These are phyloP conservation scores for Sebastes hopkinsi DNA, from an alignment of 2,797 vertebrate species.

Conservation along the genomic window DNA sequence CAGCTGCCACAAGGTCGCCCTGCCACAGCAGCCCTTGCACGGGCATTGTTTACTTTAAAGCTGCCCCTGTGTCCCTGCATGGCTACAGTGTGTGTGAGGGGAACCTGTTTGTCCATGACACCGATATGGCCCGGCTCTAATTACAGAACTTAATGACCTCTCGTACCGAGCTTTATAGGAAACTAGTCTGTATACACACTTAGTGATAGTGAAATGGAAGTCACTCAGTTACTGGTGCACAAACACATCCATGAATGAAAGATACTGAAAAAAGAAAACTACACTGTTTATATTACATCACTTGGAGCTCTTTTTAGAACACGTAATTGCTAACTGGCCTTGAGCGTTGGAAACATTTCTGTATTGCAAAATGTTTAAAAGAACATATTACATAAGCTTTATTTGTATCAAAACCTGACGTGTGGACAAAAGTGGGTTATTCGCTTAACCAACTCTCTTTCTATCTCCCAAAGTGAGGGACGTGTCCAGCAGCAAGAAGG, in stretches of 20 bases:
- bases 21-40: constrained; percentile 40
- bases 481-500: constrained; percentile 85
- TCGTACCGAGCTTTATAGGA: constrained; percentile 25
- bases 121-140: constrained; percentile 52
- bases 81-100: constrained; percentile 33
- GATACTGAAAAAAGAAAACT: not conserved
- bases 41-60: constrained; percentile 61
- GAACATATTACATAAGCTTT: constrained; percentile 44
- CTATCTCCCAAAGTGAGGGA: constrained; percentile 83
- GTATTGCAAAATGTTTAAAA: constrained; percentile 35
- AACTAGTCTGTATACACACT: constrained; percentile 9
- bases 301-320: constrained; percentile 1
- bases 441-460: constrained; percentile 23
- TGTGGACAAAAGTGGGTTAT: not conserved
- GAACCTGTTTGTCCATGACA: constrained; percentile 58
- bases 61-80: constrained; percentile 31
- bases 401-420: constrained; percentile 45
- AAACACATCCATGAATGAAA: not conserved
- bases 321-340: constrained; percentile 6
- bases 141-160: constrained; percentile 58
- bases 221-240: not conserved
- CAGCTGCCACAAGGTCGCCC: constrained; percentile 60
- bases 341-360: not conserved
- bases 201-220: constrained; percentile 28
- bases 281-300: not conserved